A percentile compares a stretch with the other conserved stretches of the same genome.
phyloP scores from a whole-genome alignment of 2,888 invertebrate genomes.

The Caradrina clavipalpis region DNA sequence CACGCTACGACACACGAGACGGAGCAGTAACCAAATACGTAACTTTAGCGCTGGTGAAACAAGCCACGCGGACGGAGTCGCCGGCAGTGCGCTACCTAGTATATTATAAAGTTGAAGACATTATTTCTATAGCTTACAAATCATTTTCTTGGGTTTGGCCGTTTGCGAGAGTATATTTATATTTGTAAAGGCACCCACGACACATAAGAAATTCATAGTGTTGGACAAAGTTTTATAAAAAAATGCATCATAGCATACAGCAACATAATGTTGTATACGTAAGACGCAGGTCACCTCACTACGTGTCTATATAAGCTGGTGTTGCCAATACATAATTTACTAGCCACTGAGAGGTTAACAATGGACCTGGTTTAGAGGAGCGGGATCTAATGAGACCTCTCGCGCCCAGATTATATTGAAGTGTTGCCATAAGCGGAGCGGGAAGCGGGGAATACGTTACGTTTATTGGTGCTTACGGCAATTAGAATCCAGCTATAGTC shows the following conservation, averaged over 20 bases:
- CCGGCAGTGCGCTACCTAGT: too few species aligned
- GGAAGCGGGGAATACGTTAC: background rate
- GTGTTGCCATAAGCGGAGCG: constrained; percentile 16
- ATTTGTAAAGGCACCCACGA: too few species aligned
- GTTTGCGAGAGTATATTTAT: too few species aligned
- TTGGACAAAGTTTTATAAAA: too few species aligned
- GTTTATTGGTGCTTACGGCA: background rate
- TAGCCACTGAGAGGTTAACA: constrained; percentile 47
- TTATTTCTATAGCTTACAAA: too few species aligned
- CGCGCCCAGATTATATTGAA: constrained; percentile 20
- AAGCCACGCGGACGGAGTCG: too few species aligned
- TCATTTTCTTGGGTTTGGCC: too few species aligned
- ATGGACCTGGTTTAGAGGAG: constrained; percentile 46
- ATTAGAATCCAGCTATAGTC: background rate
- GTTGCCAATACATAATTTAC: constrained; percentile 62
- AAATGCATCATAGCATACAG: background rate
- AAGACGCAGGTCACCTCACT: constrained; percentile 41
- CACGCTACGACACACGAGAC: too few species aligned
- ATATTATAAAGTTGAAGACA: too few species aligned
- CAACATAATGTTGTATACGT: background rate
- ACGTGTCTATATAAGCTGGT: constrained; percentile 33
- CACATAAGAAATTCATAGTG: too few species aligned
- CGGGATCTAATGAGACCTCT: constrained; percentile 55
- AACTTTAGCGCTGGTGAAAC: too few species aligned
- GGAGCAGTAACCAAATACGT: too few species aligned